These are phyloP conservation scores for Spodoptera littoralis DNA, from an alignment of 2,888 invertebrate species.

Conservation along the genomic window DNA sequence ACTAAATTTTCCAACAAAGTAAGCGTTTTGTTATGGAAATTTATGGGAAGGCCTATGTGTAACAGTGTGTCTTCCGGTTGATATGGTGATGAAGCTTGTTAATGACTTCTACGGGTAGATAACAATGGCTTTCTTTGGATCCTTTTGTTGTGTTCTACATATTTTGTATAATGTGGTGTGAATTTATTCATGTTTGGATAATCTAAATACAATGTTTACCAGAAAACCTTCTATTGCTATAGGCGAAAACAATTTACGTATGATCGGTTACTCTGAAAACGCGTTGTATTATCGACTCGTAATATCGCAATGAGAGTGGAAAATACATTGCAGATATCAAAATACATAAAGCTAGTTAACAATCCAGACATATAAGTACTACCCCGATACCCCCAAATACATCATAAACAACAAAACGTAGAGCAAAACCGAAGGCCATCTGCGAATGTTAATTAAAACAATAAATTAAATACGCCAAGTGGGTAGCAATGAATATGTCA, in stretches of 20 bases:
- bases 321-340: background rate
- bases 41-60: constrained; percentile 38
- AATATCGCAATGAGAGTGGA: too few relatives aligned
- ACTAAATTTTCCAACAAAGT: constrained; percentile 27
- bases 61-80: constrained; percentile 29
- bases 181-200: too few relatives aligned
- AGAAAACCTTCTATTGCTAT: too few relatives aligned
- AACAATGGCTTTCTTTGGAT: constrained; percentile 24
- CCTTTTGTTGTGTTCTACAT: constrained; percentile 13
- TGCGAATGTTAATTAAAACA: constrained; percentile 80
- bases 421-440: constrained; percentile 72
- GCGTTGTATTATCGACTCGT: too few relatives aligned
- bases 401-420: constrained; percentile 72
- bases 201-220: too few relatives aligned
- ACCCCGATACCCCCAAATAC: constrained; percentile 63
- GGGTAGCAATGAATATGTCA: constrained; percentile 81
- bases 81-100: constrained; percentile 43
- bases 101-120: constrained; percentile 29
- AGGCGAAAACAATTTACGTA: too few relatives aligned
- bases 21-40: constrained; percentile 42
- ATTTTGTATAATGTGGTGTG: background rate
- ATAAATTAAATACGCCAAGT: constrained; percentile 76
- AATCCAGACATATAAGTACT: constrained; percentile 30
- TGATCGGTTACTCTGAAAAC: too few relatives aligned
- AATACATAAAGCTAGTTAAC: constrained; percentile 10